Conservation (phyloP, 2,113 vertebrate species). For the Cheirogaleus medius region DNA sequence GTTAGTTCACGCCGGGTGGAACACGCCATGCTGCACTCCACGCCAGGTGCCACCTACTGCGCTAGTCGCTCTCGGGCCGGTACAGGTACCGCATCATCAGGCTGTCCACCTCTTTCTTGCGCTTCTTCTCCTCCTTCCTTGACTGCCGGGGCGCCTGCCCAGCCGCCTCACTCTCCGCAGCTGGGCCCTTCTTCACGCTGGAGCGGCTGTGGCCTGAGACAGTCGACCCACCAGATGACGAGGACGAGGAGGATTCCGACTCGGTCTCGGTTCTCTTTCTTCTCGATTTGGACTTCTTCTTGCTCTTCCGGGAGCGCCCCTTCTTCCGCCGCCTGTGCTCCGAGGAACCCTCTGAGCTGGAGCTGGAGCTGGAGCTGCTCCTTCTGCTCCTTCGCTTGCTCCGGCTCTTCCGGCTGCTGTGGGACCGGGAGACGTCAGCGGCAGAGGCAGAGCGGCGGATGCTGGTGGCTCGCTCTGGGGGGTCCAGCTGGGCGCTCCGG, state of each 20-base stretch:
- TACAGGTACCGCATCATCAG: slow-evolving; percentile 99
- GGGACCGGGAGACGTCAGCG: slow-evolving; percentile 85
- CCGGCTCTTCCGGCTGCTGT: slow-evolving; percentile 73
- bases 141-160: slow-evolving; percentile 37
- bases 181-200: slow-evolving; percentile 92
- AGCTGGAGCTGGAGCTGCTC: slow-evolving; percentile 82
- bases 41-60: slow-evolving; percentile 89
- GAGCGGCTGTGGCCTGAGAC: slow-evolving; percentile 92
- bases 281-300: slow-evolving; percentile 92
- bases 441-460: slow-evolving; percentile 91
- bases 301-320: slow-evolving; percentile 87
- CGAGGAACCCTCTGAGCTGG: slow-evolving; percentile 85
- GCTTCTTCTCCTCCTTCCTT: slow-evolving; percentile 92
- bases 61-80: slow-evolving; percentile 95
- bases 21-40: slow-evolving; percentile 80
- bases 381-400: slow-evolving; percentile 67
- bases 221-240: slow-evolving; percentile 89
- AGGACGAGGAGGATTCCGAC: slow-evolving; percentile 80
- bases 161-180: slow-evolving; percentile 60
- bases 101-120: slow-evolving; percentile 95
- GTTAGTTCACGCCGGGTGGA: slow-evolving; percentile 73
- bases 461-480: slow-evolving; percentile 75
- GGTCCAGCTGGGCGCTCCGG: slow-evolving; percentile 74
- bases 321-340: slow-evolving; percentile 81
- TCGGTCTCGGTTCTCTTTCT: slow-evolving; percentile 88